phyloP scores from a whole-genome alignment of 1,140 invertebrate species.

The Drosophila triauraria region DNA sequence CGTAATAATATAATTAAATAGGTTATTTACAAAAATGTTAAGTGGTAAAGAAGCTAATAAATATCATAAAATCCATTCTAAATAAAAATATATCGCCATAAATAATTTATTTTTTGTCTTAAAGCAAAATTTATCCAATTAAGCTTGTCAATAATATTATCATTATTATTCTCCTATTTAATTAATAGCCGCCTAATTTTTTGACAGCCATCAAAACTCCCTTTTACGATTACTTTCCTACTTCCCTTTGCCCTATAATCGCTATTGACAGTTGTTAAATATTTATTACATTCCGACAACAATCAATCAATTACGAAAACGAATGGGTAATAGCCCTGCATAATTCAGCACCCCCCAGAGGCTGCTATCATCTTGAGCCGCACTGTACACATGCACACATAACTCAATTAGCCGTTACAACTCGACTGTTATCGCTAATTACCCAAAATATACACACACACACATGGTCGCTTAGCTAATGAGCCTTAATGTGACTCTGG shows the following conservation, averaged over 20 bases:
- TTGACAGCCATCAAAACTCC: neutral
- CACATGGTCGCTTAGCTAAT: slow-evolving; percentile 29
- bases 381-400: slow-evolving; percentile 24
- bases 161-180: neutral
- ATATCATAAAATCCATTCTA: neutral
- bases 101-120: neutral
- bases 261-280: slow-evolving; percentile 10
- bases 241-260: neutral
- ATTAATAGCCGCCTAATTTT: neutral
- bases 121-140: neutral
- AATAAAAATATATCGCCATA: too few relatives aligned
- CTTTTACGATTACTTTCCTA: neutral
- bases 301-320: slow-evolving; percentile 30
- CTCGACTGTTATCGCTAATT: slow-evolving; percentile 50
- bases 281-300: slow-evolving; percentile 20
- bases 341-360: slow-evolving; percentile 20
- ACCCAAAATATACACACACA: slow-evolving; percentile 25
- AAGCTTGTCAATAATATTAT: neutral
- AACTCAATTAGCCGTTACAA: slow-evolving; percentile 47
- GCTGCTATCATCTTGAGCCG: slow-evolving; percentile 18
- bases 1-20: too few relatives aligned
- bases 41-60: neutral
- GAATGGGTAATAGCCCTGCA: slow-evolving; percentile 7
- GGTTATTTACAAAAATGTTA: too few relatives aligned
- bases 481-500: slow-evolving; percentile 46